Conservation (phyloP, 2,888 invertebrate species). For the Odontothrips loti region DNA sequence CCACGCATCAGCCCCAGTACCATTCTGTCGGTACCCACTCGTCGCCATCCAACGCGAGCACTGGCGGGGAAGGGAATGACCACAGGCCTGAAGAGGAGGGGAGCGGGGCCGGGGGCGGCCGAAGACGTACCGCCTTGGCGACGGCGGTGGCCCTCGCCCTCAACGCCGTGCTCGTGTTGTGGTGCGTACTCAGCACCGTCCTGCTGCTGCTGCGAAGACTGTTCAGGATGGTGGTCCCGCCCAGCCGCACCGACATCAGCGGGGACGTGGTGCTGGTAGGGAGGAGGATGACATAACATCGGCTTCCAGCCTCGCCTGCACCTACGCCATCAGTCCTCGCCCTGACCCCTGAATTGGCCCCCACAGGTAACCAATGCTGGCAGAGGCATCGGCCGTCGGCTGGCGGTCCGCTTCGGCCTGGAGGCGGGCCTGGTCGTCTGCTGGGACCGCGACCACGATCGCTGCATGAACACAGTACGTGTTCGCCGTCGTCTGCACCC, state of each 20-base stretch:
- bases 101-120: background rate
- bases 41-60: too few species aligned
- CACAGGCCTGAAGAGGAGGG: too few species aligned
- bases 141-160: background rate
- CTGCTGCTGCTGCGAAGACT: background rate
- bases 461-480: constrained; percentile 2
- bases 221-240: background rate
- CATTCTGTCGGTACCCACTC: background rate
- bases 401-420: constrained; percentile 13
- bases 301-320: background rate
- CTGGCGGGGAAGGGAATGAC: too few species aligned
- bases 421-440: constrained; percentile 15
- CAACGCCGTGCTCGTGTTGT: background rate
- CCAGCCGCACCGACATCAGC: background rate
- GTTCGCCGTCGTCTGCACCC: background rate
- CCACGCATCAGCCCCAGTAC: background rate
- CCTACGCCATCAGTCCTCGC: background rate
- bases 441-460: background rate
- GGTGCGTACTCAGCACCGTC: background rate
- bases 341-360: background rate
- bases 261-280: background rate
- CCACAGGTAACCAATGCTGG: background rate
- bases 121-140: background rate
- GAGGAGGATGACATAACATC: background rate
- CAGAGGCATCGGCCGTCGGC: background rate